Base-by-base conservation (phyloP, 2,113 vertebrate genomes). In the Ptilonorhynchus violaceus region DNA sequence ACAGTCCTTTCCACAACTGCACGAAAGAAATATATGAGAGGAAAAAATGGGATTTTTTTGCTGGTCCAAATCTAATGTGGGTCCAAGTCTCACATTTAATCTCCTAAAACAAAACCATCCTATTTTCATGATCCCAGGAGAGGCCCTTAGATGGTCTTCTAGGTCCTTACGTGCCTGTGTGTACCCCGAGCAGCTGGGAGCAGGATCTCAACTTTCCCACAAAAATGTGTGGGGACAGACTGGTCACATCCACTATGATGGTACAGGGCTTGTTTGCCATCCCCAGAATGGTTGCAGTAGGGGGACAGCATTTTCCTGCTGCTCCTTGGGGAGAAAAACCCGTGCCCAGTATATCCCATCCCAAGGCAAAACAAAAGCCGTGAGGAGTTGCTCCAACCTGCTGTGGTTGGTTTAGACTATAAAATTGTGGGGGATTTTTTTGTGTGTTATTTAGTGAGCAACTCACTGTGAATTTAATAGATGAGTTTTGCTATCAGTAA, bases 381-480 rank as follows among this genome's bases (percentile, higher is more conserved):
- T 69, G 82, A 92, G 75, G 49, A 92, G 70, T 72, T 0, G 0
- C 82, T 85, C 41, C 78, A 73, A 12, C 37, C 35, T 5, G 1
- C 67, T 22, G 15, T 82, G 74, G 60, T 90, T 93, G 85, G 52
- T 93, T 92, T 85, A 94, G 70, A n/a, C 70, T 85, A 24, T 63
- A 25, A 93, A 83, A 41, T 73, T 85, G 58, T 27, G 41, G 58
- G 78, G 75, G 41, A 47, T 52, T 88, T 84, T 79, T 66, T 82
- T 69, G 72, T 11, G 44, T 76, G 62, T 86, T 95, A 39, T 78
- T 92, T 66, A 91, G 88, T 49, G 83, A 91, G 79, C 46, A 66
- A 72, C 53, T 94, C 49, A 6, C 90, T 93, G 90, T 92, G 92
- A 95, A 91, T 89, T 81, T 91, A 95, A 92, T 78, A 70, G 83